Conservation (phyloP, 2,888 invertebrate species). For the Drosophila helvetica region DNA sequence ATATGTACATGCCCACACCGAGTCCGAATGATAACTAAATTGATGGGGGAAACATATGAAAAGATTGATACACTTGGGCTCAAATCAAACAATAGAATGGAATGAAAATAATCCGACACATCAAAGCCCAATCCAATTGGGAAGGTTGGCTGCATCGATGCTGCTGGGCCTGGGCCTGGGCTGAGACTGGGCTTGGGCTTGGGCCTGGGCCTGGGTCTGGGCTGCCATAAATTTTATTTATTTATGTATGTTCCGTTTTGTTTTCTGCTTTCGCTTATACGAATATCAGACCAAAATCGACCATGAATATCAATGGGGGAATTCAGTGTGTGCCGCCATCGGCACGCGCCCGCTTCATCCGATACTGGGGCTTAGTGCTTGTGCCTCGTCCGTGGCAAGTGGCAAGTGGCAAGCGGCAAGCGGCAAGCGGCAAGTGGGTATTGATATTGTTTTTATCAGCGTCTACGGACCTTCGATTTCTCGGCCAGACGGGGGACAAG, state of each 20-base stretch:
- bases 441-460: conserved; percentile 78
- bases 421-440: conserved; percentile 33
- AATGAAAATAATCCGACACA: conserved; percentile 41
- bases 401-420: conserved; percentile 17
- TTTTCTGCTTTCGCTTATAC: conserved; percentile 46
- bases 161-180: conserved; percentile 49
- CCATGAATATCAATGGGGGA: conserved; percentile 80
- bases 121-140: conserved; percentile 58
- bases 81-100: conserved; percentile 36
- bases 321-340: conserved; percentile 49
- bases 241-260: conserved; percentile 66
- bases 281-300: conserved; percentile 61
- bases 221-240: conserved; percentile 78
- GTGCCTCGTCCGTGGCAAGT: conserved; percentile 28
- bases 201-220: conserved; percentile 49
- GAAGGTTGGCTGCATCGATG: conserved; percentile 38
- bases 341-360: conserved; percentile 70
- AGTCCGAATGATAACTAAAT: conserved; percentile 1
- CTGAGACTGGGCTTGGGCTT: conserved; percentile 37
- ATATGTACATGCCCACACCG: conserved; percentile 18
- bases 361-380: conserved; percentile 62
- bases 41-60: conserved; percentile 1
- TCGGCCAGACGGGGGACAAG: conserved; percentile 28
- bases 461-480: conserved; percentile 47
- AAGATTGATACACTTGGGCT: conserved; percentile 47